phyloP scores from a whole-genome alignment of 1,140 invertebrate genomes.

The Batillaria attramentaria region DNA sequence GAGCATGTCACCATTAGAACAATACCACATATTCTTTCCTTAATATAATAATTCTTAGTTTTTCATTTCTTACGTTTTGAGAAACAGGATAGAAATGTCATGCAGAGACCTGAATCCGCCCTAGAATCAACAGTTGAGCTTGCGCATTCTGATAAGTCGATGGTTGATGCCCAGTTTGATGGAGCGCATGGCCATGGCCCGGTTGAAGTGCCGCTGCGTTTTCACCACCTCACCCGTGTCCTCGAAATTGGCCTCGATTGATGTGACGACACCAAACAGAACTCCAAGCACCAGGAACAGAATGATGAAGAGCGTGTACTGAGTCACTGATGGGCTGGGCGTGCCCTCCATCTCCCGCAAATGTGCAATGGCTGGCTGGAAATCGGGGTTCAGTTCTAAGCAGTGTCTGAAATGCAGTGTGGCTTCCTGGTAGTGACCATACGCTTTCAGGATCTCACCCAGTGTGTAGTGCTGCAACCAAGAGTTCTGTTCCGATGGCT shows the following conservation, averaged over 20 bases:
- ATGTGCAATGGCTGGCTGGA: slow-evolving; percentile 83
- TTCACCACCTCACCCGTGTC: slow-evolving; percentile 77
- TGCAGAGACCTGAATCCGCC: too few relatives aligned
- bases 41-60: too few relatives aligned
- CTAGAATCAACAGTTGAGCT: slow-evolving; percentile 59
- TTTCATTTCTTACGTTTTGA: too few relatives aligned
- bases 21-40: too few relatives aligned
- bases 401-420: slow-evolving; percentile 85
- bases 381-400: slow-evolving; percentile 85
- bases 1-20: too few relatives aligned
- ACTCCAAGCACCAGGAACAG: slow-evolving; percentile 84
- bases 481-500: slow-evolving; percentile 85
- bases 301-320: slow-evolving; percentile 88
- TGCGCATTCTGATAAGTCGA: slow-evolving; percentile 69
- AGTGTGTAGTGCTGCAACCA: slow-evolving; percentile 93
- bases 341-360: slow-evolving; percentile 78
- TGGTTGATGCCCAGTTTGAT: slow-evolving; percentile 75
- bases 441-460: slow-evolving; percentile 78
- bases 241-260: slow-evolving; percentile 76
- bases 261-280: slow-evolving; percentile 85
- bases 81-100: too few relatives aligned
- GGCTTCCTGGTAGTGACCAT: slow-evolving; percentile 88
- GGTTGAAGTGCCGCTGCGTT: slow-evolving; percentile 85
- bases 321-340: slow-evolving; percentile 64
- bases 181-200: slow-evolving; percentile 88